phyloP scores from a whole-genome alignment of 2,888 invertebrate genomes.

The Sphaerophoria rueppellii region DNA sequence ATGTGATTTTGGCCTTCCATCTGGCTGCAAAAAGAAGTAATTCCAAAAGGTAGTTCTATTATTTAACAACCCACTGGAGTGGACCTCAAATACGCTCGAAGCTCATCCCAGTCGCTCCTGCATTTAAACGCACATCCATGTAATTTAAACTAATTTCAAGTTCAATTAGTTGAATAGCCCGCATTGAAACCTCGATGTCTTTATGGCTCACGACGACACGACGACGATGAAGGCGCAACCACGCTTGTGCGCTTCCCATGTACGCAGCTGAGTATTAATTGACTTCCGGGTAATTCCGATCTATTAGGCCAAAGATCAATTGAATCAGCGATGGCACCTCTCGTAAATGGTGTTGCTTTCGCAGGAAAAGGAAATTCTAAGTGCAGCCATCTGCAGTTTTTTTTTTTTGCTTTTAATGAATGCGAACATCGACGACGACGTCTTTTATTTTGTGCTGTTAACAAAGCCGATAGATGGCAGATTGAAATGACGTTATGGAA shows the following conservation, averaged over 20 bases:
- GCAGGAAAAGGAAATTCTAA: constrained; percentile 56
- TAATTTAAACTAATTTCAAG: constrained; percentile 68
- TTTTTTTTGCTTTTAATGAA: constrained; percentile 24
- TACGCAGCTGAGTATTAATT: constrained; percentile 43
- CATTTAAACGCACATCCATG: constrained; percentile 56
- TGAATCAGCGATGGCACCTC: constrained; percentile 54
- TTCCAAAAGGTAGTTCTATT: no score
- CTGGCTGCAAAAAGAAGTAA: no score
- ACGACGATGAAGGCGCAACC: not conserved
- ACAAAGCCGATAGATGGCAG: constrained; percentile 56
- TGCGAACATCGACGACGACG: not conserved
- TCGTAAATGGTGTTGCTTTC: constrained; percentile 40
- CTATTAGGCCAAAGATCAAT: constrained; percentile 65
- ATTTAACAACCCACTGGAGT: not conserved
- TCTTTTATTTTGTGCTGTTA: not conserved
- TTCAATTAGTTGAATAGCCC: constrained; percentile 52
- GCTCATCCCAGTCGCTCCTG: not conserved
- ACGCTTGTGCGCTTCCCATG: constrained; percentile 23
- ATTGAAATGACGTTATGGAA: constrained; percentile 56
- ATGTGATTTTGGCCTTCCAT: no score
- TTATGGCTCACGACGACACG: not conserved
- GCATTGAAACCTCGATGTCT: constrained; percentile 7
- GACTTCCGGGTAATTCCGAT: constrained; percentile 70
- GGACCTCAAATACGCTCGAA: not conserved
- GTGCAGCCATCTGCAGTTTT: constrained; percentile 32